A percentile compares a stretch with the other conserved stretches of the same genome.
Conservation (phyloP, 2,797 vertebrate species). For the Syncerus caffer region DNA sequence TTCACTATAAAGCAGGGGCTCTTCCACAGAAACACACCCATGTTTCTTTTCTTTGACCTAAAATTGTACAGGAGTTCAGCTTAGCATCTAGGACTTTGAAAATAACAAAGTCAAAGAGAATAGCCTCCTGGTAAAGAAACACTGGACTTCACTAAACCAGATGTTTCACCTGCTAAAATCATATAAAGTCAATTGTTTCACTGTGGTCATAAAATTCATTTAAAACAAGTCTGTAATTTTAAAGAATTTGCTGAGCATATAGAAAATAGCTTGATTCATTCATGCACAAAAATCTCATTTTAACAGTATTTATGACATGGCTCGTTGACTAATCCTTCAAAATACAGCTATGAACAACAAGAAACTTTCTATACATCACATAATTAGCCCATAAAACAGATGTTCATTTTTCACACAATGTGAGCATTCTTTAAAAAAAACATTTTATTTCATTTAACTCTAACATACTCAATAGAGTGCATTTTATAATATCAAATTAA, state of each 20-base stretch:
- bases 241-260: slow-evolving; percentile 31
- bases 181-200: background rate
- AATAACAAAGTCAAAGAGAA: background rate
- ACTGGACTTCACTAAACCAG: background rate
- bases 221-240: background rate
- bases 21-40: background rate
- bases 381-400: slow-evolving; percentile 63
- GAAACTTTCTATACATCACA: background rate
- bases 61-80: background rate
- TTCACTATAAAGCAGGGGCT: background rate
- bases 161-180: background rate
- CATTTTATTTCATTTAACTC: slow-evolving; percentile 20
- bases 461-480: background rate
- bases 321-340: slow-evolving; percentile 55
- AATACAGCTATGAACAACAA: background rate
- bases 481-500: background rate
- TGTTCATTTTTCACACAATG: slow-evolving; percentile 43
- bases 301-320: slow-evolving; percentile 32
- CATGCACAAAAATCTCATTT: slow-evolving; percentile 11
- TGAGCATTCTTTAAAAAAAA: slow-evolving; percentile 25
- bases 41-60: background rate
- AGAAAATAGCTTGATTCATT: slow-evolving; percentile 45
- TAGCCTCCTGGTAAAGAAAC: background rate
- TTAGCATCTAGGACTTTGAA: background rate
- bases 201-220: slow-evolving; percentile 20